Evolutionary conservation across 1,140 invertebrate species (phyloP), one percentile per base, ranked within the genome.

Genomic region (Plectrocnemia conspersa): DNA sequence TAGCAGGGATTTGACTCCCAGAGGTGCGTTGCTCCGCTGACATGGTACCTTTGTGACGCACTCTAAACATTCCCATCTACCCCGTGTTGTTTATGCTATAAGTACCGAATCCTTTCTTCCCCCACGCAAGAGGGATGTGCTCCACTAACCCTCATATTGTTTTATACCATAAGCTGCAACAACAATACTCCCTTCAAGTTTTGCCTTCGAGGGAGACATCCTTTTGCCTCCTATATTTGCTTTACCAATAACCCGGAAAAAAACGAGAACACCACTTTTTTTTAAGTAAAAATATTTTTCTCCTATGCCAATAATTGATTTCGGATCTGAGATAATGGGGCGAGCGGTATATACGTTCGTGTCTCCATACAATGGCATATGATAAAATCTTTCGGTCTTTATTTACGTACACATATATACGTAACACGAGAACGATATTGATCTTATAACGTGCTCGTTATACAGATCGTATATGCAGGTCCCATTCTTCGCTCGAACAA

Each of bases 141-240:
- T 61, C 59, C 35, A 61, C 54, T 61, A 61, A 61, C 59, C 59
- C 59, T 46, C 52, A 56, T 61, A 61, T 57, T 61, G 54, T 61
- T 56, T 61, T 61, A 61, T 56, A 54, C 54, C 54, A 54, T 57
- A 61, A 56, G 54, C 59, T 56, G 36, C 36, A 56, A 61, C 56
- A 61, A 56, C 50, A 52, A 42, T 42, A 52, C 50, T 24, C 23
- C 21, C 33, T 13, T 13, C 27, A 13, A 7, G 27, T 13, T 29
- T 29, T 21, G 13, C 2, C 16, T 11, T n/a, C 23, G 18, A 9
- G 9, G 3, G 16, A 13, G 11, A 7, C 41, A 40, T 10, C 10
- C 36, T 6, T 15, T 48, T 32, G 9, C 24, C 7, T 13, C n/a
- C 22, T 24, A 10, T 42, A 35, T 50, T 50, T 50, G 29, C 33